Evolutionary conservation across 2,797 vertebrate species (phyloP), one percentile per base, ranked within the genome.

Genomic region (Anniella stebbinsi): DNA sequence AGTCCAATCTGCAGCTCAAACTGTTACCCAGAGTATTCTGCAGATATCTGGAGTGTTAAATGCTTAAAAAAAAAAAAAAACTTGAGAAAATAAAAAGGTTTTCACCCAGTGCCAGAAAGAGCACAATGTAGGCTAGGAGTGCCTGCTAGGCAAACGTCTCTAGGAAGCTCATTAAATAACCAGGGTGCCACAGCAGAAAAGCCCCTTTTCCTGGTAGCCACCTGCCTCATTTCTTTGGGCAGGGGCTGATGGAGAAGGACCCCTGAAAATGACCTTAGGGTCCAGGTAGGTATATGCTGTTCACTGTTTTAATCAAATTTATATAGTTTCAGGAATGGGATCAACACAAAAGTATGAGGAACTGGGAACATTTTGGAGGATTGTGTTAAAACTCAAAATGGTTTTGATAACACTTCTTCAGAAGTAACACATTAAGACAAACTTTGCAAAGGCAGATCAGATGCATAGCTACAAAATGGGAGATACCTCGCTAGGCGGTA

Each of bases 341-440:
- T 18, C n/a, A 70, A 25, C 12, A 70, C 12, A 80, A 54, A 88
- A 70, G 9, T 57, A 28, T 33, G 48, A 60, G 28, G 23, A 25
- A 38, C 25, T 72, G 25, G 28, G 51, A 41, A n/a, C 9, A 21
- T 81, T 28, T 57, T 30, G 67, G 28, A 33, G n/a, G 12, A 54
- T n/a, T 87, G 63, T 38, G 8, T 69, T 66, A 70, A 80, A 57
- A 69, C 33, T 38, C 45, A 10, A 25, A 82, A 73, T 82, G 10
- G 82, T 60, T 72, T 81, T n/a, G 78, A 60, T 8, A 72, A 81
- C 45, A 72, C 48, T 88, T 88, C 45, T 83, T 82, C 33, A 83
- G 28, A 30, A n/a, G 63, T 75, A 60, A 60, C 28, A 41, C 11
- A 83, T 9, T 57, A 57, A 57, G 17, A 72, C 57, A 81, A 82